Percentiles rank a stretch among this genome's conserved stretches.
These are phyloP conservation scores for Drosophila truncata DNA, from an alignment of 1,140 invertebrate species.

Conservation along the genomic window DNA sequence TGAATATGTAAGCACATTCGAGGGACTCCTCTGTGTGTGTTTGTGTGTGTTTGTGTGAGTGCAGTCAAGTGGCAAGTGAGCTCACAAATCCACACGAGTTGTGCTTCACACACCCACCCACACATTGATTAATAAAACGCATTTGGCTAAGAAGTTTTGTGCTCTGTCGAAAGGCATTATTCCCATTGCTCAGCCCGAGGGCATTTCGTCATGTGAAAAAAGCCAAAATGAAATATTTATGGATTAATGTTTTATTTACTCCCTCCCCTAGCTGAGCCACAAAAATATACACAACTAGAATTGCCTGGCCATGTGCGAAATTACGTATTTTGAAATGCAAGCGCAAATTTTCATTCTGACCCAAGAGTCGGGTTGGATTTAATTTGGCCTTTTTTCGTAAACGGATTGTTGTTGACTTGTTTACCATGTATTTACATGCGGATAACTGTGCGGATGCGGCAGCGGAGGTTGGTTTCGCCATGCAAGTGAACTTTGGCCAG, in stretches of 20 bases:
- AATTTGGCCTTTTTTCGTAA: constrained; percentile 43
- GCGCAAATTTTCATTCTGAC: constrained; percentile 40
- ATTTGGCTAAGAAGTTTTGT: constrained; percentile 78
- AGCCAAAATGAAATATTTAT: constrained; percentile 46
- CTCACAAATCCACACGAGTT: constrained; percentile 41
- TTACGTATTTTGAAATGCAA: constrained; percentile 48
- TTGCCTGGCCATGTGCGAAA: constrained; percentile 53
- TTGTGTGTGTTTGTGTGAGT: constrained; percentile 48
- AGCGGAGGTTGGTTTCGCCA: constrained; percentile 3
- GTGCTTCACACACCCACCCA: constrained; percentile 27
- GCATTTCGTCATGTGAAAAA: constrained; percentile 47
- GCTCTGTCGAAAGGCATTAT: constrained; percentile 48
- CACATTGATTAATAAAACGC: constrained; percentile 81
- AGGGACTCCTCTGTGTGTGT: constrained; percentile 40
- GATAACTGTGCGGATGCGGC: constrained; percentile 34
- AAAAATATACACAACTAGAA: constrained; percentile 28
- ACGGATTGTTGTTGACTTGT: constrained; percentile 49
- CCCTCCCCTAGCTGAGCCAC: background rate
- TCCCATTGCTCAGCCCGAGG: constrained; percentile 46
- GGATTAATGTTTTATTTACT: constrained; percentile 51
- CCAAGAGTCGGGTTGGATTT: constrained; percentile 26
- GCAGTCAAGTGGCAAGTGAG: constrained; percentile 74
- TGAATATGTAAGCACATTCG: constrained; percentile 81
- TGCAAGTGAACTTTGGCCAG: constrained; percentile 47
- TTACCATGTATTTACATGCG: constrained; percentile 53